phyloP scores from a whole-genome alignment of 2,888 invertebrate species.

The Tetranychus piercei region DNA sequence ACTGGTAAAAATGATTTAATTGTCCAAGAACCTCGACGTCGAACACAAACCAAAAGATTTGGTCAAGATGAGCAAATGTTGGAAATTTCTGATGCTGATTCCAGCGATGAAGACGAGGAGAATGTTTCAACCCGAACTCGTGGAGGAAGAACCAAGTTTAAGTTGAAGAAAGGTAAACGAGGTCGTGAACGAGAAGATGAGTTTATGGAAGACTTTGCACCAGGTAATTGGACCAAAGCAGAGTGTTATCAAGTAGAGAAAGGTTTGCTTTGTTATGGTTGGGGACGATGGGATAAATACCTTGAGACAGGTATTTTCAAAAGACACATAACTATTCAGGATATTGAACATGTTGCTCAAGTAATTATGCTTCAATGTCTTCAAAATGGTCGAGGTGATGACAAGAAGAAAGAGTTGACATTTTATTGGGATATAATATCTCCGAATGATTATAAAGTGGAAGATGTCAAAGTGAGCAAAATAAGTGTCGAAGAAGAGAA shows the following conservation, averaged over 20 bases:
- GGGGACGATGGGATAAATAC: constrained; percentile 95
- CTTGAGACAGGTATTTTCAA: constrained; percentile 76
- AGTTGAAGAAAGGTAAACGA: constrained; percentile 22
- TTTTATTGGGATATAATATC: constrained; percentile 95
- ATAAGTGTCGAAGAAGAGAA: constrained; percentile 19
- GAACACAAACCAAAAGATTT: constrained; percentile 88
- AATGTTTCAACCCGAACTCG: constrained; percentile 33
- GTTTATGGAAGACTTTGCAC: constrained; percentile 45
- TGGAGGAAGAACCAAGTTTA: constrained; percentile 47
- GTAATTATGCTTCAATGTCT: constrained; percentile 60
- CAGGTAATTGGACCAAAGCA: constrained; percentile 72
- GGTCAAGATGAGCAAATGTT: constrained; percentile 72
- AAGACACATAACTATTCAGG: constrained; percentile 68
- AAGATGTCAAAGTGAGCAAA: constrained; percentile 15
- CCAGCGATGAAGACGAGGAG: constrained; percentile 54
- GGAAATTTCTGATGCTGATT: constrained; percentile 83
- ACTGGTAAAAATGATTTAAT: constrained; percentile 61
- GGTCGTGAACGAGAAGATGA: constrained; percentile 33
- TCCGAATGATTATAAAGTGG: constrained; percentile 37
- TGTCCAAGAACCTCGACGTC: constrained; percentile 75
- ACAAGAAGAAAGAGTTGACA: constrained; percentile 67
- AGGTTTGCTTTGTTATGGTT: constrained; percentile 80
- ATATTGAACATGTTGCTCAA: constrained; percentile 88
- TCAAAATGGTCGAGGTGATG: constrained; percentile 88
- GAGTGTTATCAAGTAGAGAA: constrained; percentile 97